Evolutionary conservation across 2,888 invertebrate genomes (phyloP).

Genomic region (Pyrrhosoma nymphula): DNA sequence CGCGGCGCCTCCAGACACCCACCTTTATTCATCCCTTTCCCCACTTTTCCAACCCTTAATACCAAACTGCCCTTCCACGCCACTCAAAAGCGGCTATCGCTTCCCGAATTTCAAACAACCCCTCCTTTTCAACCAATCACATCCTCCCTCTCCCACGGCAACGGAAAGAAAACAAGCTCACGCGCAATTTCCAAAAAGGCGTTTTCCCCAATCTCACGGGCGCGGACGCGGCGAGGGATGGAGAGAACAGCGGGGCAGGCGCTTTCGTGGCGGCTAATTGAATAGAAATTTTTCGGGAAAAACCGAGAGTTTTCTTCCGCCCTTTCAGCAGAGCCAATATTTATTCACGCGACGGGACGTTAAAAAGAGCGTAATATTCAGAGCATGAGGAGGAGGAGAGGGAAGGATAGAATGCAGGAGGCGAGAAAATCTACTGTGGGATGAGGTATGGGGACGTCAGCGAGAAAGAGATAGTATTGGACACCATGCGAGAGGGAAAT

Average conservation of each 20-base stretch:
- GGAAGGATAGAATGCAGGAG: neutral
- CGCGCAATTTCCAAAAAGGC: neutral
- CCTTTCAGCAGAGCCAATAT: constrained; percentile 43
- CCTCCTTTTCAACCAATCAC: constrained; percentile 3
- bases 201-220: neutral
- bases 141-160: neutral
- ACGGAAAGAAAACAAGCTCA: constrained; percentile 25
- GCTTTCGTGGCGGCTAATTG: constrained; percentile 3
- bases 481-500: neutral
- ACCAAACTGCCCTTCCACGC: constrained; percentile 11
- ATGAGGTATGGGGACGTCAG: neutral
- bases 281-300: constrained; percentile 16
- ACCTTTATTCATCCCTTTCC: neutral
- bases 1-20: neutral
- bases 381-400: neutral
- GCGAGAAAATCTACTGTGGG: neutral
- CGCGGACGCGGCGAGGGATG: neutral
- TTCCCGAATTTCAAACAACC: constrained; percentile 17
- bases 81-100: constrained; percentile 31
- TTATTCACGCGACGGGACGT: neutral
- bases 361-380: neutral
- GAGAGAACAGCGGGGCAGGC: neutral
- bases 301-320: constrained; percentile 9
- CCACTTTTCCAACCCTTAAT: neutral
- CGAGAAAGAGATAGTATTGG: neutral